phyloP scores from a whole-genome alignment of 2,888 invertebrate genomes.

The Melieria picta region DNA sequence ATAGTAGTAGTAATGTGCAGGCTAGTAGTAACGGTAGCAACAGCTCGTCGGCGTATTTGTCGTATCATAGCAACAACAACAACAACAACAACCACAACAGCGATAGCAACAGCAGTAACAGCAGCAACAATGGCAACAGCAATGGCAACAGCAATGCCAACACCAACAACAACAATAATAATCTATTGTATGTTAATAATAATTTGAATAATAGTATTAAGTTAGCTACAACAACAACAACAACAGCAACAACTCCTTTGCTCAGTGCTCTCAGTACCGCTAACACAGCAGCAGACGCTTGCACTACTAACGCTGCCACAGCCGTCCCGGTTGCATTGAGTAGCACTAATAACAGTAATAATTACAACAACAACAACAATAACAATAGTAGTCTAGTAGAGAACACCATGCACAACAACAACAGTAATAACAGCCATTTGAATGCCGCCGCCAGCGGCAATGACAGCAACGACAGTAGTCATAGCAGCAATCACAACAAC shows the following conservation, averaged over 20 bases:
- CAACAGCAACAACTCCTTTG: constrained; percentile 30
- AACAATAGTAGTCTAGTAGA: constrained; percentile 24
- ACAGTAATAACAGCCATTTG: constrained; percentile 41
- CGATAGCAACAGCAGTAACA: constrained; percentile 44
- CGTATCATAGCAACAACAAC: constrained; percentile 36
- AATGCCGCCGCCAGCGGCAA: constrained; percentile 29
- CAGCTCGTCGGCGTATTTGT: constrained; percentile 23
- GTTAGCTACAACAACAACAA: constrained; percentile 36
- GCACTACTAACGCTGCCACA: constrained; percentile 15
- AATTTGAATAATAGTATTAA: constrained; percentile 48
- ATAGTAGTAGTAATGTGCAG: constrained; percentile 43
- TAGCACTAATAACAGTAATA: constrained; percentile 10
- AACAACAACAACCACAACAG: constrained; percentile 51
- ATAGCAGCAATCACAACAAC: constrained; percentile 34
- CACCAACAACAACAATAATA: constrained; percentile 49
- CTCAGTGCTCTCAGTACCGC: constrained; percentile 35
- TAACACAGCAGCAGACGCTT: constrained; percentile 12
- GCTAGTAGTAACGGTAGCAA: constrained; percentile 42
- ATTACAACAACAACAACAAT: constrained; percentile 30
- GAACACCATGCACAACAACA: constrained; percentile 33
- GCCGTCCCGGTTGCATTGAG: constrained; percentile 9
- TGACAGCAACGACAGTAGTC: too few species aligned
- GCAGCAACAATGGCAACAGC: constrained; percentile 37
- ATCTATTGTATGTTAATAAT: constrained; percentile 49
- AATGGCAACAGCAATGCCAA: constrained; percentile 38